phyloP scores from a whole-genome alignment of 2,113 vertebrate species.

The Myxocyprinus asiaticus region DNA sequence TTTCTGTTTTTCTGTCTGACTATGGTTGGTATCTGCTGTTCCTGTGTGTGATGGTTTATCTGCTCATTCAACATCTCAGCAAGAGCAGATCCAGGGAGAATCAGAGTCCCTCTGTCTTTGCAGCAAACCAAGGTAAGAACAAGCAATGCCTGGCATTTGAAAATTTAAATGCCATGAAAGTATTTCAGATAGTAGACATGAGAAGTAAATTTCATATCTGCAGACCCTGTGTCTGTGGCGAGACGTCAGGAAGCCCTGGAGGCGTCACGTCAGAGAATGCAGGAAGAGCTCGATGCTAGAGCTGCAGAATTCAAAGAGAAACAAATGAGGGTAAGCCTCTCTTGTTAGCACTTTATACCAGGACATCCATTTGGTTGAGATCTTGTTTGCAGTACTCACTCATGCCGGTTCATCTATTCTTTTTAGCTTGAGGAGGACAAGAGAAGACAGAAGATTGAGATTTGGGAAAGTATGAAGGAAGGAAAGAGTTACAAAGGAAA shows the following conservation, averaged over 20 bases:
- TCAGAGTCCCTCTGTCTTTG: neutral
- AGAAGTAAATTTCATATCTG: neutral
- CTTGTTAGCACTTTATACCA: neutral
- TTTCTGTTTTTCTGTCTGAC: slow-evolving; percentile 59
- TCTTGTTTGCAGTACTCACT: neutral
- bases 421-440: slow-evolving; percentile 87
- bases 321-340: slow-evolving; percentile 78
- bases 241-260: slow-evolving; percentile 85
- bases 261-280: slow-evolving; percentile 85
- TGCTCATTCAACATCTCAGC: slow-evolving; percentile 80
- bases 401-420: slow-evolving; percentile 23
- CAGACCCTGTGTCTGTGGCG: slow-evolving; percentile 78
- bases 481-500: slow-evolving; percentile 82
- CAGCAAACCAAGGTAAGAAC: slow-evolving; percentile 55
- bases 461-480: slow-evolving; percentile 89
- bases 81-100: slow-evolving; percentile 56
- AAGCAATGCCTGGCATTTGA: neutral
- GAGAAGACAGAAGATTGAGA: slow-evolving; percentile 85
- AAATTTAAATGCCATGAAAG: neutral
- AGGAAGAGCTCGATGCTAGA: slow-evolving; percentile 85
- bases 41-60: slow-evolving; percentile 66
- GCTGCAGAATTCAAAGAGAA: slow-evolving; percentile 87
- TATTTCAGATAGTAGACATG: neutral
- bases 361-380: neutral
- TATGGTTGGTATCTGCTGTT: slow-evolving; percentile 88